Evolutionary conservation across 2,888 invertebrate genomes (phyloP), one percentile per base, ranked within the genome.

Genomic region (Coremacera marginata): DNA sequence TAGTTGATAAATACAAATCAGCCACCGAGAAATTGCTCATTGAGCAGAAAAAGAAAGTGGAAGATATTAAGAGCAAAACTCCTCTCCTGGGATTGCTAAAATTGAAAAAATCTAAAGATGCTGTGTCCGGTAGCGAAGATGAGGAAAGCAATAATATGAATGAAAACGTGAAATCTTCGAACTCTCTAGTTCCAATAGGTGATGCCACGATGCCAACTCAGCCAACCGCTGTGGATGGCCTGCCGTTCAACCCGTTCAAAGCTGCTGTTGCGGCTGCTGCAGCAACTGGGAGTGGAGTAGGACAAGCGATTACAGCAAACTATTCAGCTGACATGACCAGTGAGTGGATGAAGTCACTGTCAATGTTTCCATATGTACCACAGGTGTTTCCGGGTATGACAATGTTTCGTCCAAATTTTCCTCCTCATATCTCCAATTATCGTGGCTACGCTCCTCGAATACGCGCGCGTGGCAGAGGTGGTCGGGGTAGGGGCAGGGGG

Each of bases 391-490:
- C 88, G 1, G 87, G 89, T 4, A 85, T 88, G 80, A 82, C 86
- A 25, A 51, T 74, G 70, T 75, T 81, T 78, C 63, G 79, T 60
- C 34, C 77, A 73, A 31, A 34, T 44, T 74, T 74, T 44, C 37
- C 74, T 11, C 0, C 74, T 8, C 74, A 74, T 1, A 82, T 82
- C 49, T 65, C 22, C 14, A 85, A 84, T 75, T 89, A 88, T 81
- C 88, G 89, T 1, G 88, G 89, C 0, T 89, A 83, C 81, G 86
- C 84, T 16, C 52, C 55, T 27, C 51, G 62, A 11, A 49, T 51
- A 0, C 84, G 90, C 11, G 85, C 81, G 0, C 90, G 91, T 11
- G 89, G 90, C 3, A 88, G 91, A 1, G 90, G 91, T 0, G 90
- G 90, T 0, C 89, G 91, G 2, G 89, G 90, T 0, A 80, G 87